Conservation (phyloP, 2,888 invertebrate species). For the Netelia fuscicornis region DNA sequence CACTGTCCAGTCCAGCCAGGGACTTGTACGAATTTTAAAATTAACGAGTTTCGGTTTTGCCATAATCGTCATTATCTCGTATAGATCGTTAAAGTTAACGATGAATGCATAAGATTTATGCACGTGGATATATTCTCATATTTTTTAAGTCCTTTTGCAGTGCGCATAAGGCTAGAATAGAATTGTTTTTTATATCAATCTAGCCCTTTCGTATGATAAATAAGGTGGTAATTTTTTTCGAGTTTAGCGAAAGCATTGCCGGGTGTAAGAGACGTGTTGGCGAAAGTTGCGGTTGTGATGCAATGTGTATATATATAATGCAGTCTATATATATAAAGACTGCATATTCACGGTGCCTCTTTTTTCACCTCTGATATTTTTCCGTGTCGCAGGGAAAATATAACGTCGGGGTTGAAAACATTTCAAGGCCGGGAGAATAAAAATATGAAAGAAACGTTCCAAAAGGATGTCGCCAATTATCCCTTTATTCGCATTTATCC, state of each 20-base stretch:
- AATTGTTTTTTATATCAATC: too few relatives aligned
- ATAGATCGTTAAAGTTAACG: not conserved
- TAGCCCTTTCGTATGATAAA: too few relatives aligned
- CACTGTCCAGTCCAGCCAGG: slow-evolving; percentile 78
- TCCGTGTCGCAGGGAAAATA: slow-evolving; percentile 5
- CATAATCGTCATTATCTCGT: slow-evolving; percentile 18
- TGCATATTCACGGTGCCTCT: not conserved
- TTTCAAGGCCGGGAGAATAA: slow-evolving; percentile 47
- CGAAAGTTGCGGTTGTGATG: not conserved
- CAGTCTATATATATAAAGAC: not conserved
- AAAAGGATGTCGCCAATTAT: slow-evolving; percentile 67
- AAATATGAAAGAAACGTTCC: slow-evolving; percentile 58
- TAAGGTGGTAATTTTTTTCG: not conserved
- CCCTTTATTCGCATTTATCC: slow-evolving; percentile 32
- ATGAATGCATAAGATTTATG: not conserved
- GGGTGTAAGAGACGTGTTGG: too few relatives aligned
- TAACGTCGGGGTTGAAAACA: slow-evolving; percentile 17
- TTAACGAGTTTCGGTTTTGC: slow-evolving; percentile 52
- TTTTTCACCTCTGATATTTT: too few relatives aligned
- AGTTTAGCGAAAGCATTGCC: not conserved
- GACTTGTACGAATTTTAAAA: slow-evolving; percentile 80
- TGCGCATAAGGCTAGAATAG: too few relatives aligned
- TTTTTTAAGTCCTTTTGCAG: too few relatives aligned
- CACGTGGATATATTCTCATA: not conserved
- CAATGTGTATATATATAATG: not conserved